Evolutionary conservation across 53 echinoderm and acorn worm genomes (phyloP), one percentile per base, ranked within the genome.

Genomic region (Crossaster papposus): DNA sequence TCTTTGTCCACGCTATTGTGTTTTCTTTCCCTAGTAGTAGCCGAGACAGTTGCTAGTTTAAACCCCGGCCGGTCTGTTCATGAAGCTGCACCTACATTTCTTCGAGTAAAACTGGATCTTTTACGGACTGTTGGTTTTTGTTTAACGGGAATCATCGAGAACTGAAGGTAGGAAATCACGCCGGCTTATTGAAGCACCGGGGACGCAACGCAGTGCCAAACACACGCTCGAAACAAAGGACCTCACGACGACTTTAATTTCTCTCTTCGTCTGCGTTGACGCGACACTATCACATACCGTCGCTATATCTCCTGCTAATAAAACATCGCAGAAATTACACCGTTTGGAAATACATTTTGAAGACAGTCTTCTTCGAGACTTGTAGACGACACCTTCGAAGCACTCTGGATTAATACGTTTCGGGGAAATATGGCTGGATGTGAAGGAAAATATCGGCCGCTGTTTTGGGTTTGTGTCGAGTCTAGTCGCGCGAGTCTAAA

Each of bases 151-250:
- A 36, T 29, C 14, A 31, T 14, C 82, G 65, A 73, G 22, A 20
- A 58, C 68, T 68, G 68, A 68, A 26, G 81, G 22, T 14, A n/a
- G 85, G 11, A 17, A 30, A 72, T 50, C 32, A 53, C 85, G 73
- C 52, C 53, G 32, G 52, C 11, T 51, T 62, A 63, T 62, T 81
- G 58, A 63, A 82, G 30, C 85, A 53, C 52, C n/a, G n/a, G 33
- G 28, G 36, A 85, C 73, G 44, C 31, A 72, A 72, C 85, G 72
- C 73, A 85, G 30, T 85, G 85, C 85, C 70, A 38, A 83, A 36
- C 55, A 77, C 76, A 58, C 77, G 29, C 87, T 85, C 87, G 87
- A 87, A 87, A 87, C 87, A 87, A 87, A 87, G 87, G 87, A 87
- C 73, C 72, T 76, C 14, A 52, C 84, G 65, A 7, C 87, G 34